Evolutionary conservation across 2,113 vertebrate genomes (phyloP).

Genomic region (Malurus melanocephalus): DNA sequence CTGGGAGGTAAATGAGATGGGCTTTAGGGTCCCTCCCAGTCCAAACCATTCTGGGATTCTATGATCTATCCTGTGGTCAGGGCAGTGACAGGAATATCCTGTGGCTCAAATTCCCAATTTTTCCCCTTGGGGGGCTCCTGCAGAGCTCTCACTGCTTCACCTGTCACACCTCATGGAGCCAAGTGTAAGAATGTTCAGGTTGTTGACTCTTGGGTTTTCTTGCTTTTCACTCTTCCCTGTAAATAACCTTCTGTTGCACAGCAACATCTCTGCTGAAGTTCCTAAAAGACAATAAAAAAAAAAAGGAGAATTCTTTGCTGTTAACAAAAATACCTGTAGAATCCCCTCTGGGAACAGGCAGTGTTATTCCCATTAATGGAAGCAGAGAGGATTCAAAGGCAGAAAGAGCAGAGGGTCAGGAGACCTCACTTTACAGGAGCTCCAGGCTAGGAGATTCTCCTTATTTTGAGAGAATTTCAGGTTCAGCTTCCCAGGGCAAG

Average conservation of each 20-base stretch:
- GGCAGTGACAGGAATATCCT: background rate
- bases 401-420: background rate
- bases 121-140: background rate
- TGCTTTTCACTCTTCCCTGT: background rate
- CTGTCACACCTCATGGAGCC: background rate
- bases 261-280: background rate
- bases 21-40: accelerated
- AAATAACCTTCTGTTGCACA: background rate
- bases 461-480: background rate
- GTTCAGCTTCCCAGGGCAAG: background rate
- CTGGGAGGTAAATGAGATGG: accelerated
- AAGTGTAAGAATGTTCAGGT: no score
- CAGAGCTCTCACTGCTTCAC: background rate
- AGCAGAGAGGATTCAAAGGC: background rate
- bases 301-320: background rate
- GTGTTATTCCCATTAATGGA: background rate
- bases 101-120: background rate
- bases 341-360: accelerated
- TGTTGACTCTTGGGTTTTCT: background rate
- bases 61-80: background rate
- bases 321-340: background rate
- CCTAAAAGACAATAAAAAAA: background rate
- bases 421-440: background rate
- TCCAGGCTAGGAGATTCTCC: background rate
- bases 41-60: background rate